Evolutionary conservation across 2,113 vertebrate genomes (phyloP), one percentile per base, ranked within the genome.

Genomic region (Sapayoa aenigma): DNA sequence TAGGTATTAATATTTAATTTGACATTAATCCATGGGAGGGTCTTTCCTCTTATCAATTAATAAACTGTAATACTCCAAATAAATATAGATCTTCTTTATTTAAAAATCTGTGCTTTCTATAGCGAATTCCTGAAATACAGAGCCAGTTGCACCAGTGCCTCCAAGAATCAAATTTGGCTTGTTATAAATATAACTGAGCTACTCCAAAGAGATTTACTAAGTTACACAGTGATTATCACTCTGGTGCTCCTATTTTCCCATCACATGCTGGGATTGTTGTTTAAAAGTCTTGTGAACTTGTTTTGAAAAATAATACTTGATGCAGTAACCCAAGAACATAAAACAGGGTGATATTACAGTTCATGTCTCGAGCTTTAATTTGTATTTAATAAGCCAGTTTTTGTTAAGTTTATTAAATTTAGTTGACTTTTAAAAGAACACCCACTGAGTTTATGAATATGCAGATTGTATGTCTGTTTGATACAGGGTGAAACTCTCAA

Each of bases 381-480:
- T 95, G 81, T 80, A 91, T 84, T 96, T 82, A 96, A 96, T 95
- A 95, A 96, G 65, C 69, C 84, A 65, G 28, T 37, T 97, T 96
- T 96, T 91, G 92, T 93, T 94, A 96, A 82, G 46, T 91, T 97
- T 95, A 93, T 97, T 96, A 96, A 95, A 89, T 93, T 89, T 66
- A 69, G 65, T 65, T 93, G 72, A 85, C 93, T 96, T 96, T 94
- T 92, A 68, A 60, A 97, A 94, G 93, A 89, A 67, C 79, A 96
- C 84, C 84, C 95, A 87, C 63, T 93, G 94, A 95, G 89, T 60
- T 92, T 85, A 96, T 92, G 92, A 94, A 93, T 95, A 96, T 91
- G 95, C 39, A 97, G 83, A 97, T 94, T 83, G 27, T 77, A 74
- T 94, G 55, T 87, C 92, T 95, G 42, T 85, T 89, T 95, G 68